These are phyloP conservation scores for Sphecodes monilicornis DNA, from an alignment of 2,888 invertebrate genomes.

Conservation along the genomic window DNA sequence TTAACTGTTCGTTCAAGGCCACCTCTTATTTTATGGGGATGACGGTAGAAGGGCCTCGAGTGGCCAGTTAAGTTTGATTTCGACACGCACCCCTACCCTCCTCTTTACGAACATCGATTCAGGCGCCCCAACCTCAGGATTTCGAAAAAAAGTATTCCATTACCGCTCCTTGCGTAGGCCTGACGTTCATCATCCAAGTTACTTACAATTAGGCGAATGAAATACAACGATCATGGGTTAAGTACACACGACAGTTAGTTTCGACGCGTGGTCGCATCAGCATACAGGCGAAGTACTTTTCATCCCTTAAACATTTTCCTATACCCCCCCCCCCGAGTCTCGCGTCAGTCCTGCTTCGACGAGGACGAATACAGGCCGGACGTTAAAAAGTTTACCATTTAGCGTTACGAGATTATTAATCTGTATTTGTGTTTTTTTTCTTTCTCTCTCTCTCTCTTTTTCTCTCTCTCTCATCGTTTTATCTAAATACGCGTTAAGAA, in stretches of 20 bases:
- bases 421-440: neutral
- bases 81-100: neutral
- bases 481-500: slow-evolving; percentile 68
- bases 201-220: slow-evolving; percentile 65
- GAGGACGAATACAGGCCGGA: slow-evolving; percentile 64
- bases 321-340: neutral
- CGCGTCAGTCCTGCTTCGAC: slow-evolving; percentile 51
- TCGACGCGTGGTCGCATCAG: slow-evolving; percentile 42
- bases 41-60: slow-evolving; percentile 15
- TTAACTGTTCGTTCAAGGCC: slow-evolving; percentile 7
- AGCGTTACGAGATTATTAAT: slow-evolving; percentile 40
- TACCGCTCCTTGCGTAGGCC: slow-evolving; percentile 62
- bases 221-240: slow-evolving; percentile 63
- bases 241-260: slow-evolving; percentile 62
- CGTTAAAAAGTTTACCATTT: slow-evolving; percentile 56
- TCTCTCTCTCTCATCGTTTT: slow-evolving; percentile 26
- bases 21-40: neutral
- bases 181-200: slow-evolving; percentile 50
- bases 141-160: slow-evolving; percentile 42
- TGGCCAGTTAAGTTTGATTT: slow-evolving; percentile 10
- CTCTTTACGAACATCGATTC: slow-evolving; percentile 23
- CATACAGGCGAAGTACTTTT: slow-evolving; percentile 45
- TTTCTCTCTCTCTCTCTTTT: neutral
- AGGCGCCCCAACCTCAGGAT: slow-evolving; percentile 50
- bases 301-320: slow-evolving; percentile 4